These are phyloP conservation scores for Galbula dea DNA, from an alignment of 2,113 vertebrate genomes.

Conservation along the genomic window DNA sequence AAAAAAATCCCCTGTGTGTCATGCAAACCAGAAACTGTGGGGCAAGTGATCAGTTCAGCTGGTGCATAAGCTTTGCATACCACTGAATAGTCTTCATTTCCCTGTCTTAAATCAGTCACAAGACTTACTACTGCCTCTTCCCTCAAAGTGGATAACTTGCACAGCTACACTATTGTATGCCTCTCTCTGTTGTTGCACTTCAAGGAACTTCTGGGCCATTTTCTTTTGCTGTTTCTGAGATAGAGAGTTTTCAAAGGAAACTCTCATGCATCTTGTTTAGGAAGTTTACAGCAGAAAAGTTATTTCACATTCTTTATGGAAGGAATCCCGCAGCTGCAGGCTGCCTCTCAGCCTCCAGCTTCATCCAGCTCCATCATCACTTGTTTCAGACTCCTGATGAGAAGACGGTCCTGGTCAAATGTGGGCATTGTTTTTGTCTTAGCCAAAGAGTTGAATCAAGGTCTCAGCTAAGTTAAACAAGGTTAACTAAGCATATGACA, in stretches of 20 bases:
- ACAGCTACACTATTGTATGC: not conserved
- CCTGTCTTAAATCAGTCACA: not conserved
- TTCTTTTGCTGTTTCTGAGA: not conserved
- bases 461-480: not conserved
- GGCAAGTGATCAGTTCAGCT: not conserved
- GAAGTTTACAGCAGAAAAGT: not conserved
- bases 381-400: not conserved
- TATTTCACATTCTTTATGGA: not conserved
- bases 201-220: not conserved
- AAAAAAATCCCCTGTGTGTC: not conserved
- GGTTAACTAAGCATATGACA: not conserved
- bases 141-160: not conserved
- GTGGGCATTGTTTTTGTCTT: not conserved
- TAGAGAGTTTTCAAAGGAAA: not conserved
- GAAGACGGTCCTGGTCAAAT: not conserved
- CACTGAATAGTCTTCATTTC: not conserved
- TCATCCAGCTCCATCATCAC: not conserved
- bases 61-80: not conserved
- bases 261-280: not conserved
- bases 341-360: not conserved
- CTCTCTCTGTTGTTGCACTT: not conserved
- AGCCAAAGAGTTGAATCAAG: not conserved
- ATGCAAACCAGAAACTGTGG: not conserved
- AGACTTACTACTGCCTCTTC: not conserved
- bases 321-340: accelerated